Evolutionary conservation across 2,797 vertebrate species (phyloP).

Genomic region (Myripristis murdjan): DNA sequence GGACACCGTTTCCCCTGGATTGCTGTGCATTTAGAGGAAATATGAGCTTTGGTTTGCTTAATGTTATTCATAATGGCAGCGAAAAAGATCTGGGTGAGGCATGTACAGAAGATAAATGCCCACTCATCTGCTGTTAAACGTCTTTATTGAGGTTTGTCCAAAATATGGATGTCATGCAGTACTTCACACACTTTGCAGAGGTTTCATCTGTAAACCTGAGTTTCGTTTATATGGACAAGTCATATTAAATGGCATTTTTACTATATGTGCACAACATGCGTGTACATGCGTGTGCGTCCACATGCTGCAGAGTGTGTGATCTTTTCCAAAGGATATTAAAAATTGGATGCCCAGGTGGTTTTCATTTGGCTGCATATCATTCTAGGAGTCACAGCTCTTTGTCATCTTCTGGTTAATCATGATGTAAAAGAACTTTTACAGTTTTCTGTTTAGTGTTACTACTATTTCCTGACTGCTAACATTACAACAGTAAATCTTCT

Average conservation of each 20-base stretch:
- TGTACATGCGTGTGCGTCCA: slow-evolving; percentile 19
- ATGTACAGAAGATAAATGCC: slow-evolving; percentile 37
- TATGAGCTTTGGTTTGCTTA: slow-evolving; percentile 63
- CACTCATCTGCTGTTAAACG: slow-evolving; percentile 52
- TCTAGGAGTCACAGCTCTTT: slow-evolving; percentile 42
- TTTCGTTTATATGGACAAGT: slow-evolving; percentile 15
- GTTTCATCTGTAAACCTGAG: slow-evolving; percentile 46
- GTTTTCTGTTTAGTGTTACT: slow-evolving; percentile 70
- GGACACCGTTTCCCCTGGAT: slow-evolving; percentile 60
- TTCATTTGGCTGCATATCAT: slow-evolving; percentile 65
- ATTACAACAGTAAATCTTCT: slow-evolving; percentile 64
- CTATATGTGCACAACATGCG: slow-evolving; percentile 11
- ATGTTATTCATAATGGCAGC: slow-evolving; percentile 47
- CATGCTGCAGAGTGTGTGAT: slow-evolving; percentile 30
- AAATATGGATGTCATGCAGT: slow-evolving; percentile 40
- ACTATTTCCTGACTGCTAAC: slow-evolving; percentile 51
- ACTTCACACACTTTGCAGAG: slow-evolving; percentile 30
- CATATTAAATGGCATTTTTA: no score
- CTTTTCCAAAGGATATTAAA: slow-evolving; percentile 47
- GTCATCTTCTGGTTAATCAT: slow-evolving; percentile 71
- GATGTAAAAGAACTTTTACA: slow-evolving; percentile 73
- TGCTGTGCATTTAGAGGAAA: slow-evolving; percentile 64
- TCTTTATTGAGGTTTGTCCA: slow-evolving; percentile 30
- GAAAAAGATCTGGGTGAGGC: slow-evolving; percentile 29
- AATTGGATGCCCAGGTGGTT: slow-evolving; percentile 75